A percentile compares a stretch with the other conserved stretches of the same genome.
phyloP scores from a whole-genome alignment of 2,888 invertebrate genomes.

The Amblyjoppa fuscipennis region DNA sequence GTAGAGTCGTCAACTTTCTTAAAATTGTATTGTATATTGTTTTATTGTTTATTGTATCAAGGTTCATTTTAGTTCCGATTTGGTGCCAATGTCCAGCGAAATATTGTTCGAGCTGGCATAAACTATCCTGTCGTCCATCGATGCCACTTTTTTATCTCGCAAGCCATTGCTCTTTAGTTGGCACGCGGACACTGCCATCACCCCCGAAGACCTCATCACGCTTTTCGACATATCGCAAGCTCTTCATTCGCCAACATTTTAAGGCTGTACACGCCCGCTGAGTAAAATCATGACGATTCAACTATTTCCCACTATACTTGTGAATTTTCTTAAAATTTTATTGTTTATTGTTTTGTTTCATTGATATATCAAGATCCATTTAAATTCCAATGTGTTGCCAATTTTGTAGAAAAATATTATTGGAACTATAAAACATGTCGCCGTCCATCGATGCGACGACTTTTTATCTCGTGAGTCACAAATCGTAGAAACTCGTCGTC shows the following conservation, averaged over 20 bases:
- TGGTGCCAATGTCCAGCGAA: too few relatives aligned
- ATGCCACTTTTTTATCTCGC: neutral
- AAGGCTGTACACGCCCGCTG: too few relatives aligned
- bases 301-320: too few relatives aligned
- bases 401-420: neutral
- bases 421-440: neutral
- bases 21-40: neutral
- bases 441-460: neutral
- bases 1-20: neutral
- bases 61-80: neutral
- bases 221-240: too few relatives aligned
- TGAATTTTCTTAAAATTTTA: neutral
- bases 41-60: neutral
- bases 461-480: neutral
- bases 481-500: neutral
- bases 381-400: neutral
- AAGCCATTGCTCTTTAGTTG: too few relatives aligned
- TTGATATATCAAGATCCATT: neutral
- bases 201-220: too few relatives aligned
- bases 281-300: too few relatives aligned
- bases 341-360: neutral
- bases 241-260: too few relatives aligned
- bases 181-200: too few relatives aligned
- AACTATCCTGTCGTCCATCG: neutral
- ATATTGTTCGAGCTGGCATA: too few relatives aligned